Percentiles rank a stretch among this genome's conserved stretches.
Evolutionary conservation across 2,113 vertebrate species (phyloP).

Genomic region (Nansenia antarctica): DNA sequence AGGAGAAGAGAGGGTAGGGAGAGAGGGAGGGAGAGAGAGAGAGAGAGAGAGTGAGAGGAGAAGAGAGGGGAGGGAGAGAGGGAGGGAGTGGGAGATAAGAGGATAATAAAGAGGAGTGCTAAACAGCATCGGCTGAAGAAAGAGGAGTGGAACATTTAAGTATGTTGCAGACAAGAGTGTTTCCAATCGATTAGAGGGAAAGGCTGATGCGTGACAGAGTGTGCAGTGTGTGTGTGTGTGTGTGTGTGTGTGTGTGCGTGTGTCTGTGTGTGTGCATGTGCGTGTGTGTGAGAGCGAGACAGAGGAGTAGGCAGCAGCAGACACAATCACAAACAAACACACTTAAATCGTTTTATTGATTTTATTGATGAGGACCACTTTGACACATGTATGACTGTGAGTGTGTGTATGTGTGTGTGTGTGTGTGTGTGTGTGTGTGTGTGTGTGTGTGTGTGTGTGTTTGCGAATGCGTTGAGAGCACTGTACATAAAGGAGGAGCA

Average conservation of each 20-base stretch:
- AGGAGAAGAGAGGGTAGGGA: not conserved
- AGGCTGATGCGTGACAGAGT: constrained; percentile 47
- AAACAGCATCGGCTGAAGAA: constrained; percentile 64
- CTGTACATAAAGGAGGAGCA: too few species aligned
- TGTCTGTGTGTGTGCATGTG: not conserved
- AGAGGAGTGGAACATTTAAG: constrained; percentile 67
- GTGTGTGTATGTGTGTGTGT: not conserved
- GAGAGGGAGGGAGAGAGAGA: not conserved
- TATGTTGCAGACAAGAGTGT: constrained; percentile 61
- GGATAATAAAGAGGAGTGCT: constrained; percentile 62
- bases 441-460: not conserved
- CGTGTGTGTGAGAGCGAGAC: not conserved
- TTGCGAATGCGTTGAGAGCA: too few species aligned
- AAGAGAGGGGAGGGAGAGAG: not conserved
- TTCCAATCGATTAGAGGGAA: constrained; percentile 65
- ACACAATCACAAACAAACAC: not conserved
- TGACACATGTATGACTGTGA: not conserved
- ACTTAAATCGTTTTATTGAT: too few species aligned
- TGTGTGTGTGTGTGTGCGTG: not conserved
- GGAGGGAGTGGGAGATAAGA: constrained; percentile 53
- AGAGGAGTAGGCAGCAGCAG: not conserved
- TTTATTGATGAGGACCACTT: not conserved
- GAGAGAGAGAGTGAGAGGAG: not conserved
- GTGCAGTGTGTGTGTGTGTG: constrained; percentile 17
- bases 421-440: not conserved